Percentiles rank a stretch among this genome's conserved stretches.
Conservation (phyloP, 2,113 vertebrate species). For the Xiphophorus hellerii region DNA sequence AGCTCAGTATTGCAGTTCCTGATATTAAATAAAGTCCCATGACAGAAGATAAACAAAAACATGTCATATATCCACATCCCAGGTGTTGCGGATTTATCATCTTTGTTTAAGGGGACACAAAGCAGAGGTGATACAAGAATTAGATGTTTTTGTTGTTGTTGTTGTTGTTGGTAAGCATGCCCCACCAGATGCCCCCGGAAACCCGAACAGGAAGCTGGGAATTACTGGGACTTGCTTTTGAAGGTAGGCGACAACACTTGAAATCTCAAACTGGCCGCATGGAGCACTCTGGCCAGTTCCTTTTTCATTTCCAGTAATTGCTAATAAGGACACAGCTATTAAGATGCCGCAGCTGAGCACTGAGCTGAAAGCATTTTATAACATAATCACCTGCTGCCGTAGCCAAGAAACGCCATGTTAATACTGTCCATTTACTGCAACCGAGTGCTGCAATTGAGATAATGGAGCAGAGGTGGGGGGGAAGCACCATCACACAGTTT, state of each 20-base stretch:
- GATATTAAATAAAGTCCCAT: conserved; percentile 51
- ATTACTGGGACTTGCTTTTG: conserved; percentile 32
- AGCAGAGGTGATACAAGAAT: conserved; percentile 45
- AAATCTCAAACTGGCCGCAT: conserved; percentile 28
- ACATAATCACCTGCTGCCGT: conserved; percentile 56
- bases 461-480: conserved; percentile 54
- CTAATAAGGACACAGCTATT: conserved; percentile 52
- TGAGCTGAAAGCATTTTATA: conserved; percentile 55
- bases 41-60: conserved; percentile 45
- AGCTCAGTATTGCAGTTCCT: conserved; percentile 18
- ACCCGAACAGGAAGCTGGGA: conserved; percentile 42
- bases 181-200: conserved; percentile 26
- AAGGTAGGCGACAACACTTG: conserved; percentile 34
- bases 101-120: conserved; percentile 30
- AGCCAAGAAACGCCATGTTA: conserved; percentile 58
- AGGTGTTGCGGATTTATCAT: conserved; percentile 32
- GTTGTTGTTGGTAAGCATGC: conserved; percentile 54
- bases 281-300: conserved; percentile 35
- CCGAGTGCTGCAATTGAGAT: conserved; percentile 66
- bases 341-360: conserved; percentile 41
- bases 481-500: conserved; percentile 12
- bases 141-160: conserved; percentile 12
- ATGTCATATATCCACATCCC: conserved; percentile 33
- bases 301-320: conserved; percentile 64
- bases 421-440: conserved; percentile 58